Evolutionary conservation across 2,113 vertebrate genomes (phyloP), one percentile per base, ranked within the genome.

Genomic region (Semnornis frantzii): DNA sequence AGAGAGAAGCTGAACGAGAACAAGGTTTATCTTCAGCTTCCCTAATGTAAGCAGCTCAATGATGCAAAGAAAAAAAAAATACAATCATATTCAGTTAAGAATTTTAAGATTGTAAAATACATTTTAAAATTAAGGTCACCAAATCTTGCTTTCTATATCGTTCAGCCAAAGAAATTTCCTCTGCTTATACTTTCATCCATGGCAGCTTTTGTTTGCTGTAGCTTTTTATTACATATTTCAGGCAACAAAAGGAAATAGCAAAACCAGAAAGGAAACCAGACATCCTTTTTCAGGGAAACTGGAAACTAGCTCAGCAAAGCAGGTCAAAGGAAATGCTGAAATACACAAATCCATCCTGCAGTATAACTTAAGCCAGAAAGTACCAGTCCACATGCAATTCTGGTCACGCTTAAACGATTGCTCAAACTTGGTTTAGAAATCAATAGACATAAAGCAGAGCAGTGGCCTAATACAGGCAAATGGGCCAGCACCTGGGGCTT

Each of bases 321-420:
- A 76, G 87, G 82, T 91, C 87, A 91, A 92, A 92, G 79, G 44
- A 96, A 95, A 85, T 60, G 48, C 64, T 83, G 42, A 80, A 90
- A 95, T 91, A 74, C 21, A 64, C 31, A 71, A 81, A 92, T 39
- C 21, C n/a, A 50, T 72, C 70, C 44, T 75, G 27, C 44, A 46
- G 33, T 68, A 90, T 83, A 83, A 65, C 60, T 68, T n/a, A 64
- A 86, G 33, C 15, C 39, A 91, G 42, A 63, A 80, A 81, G 62
- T 69, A 46, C 37, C n/a, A 66, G 28, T 14, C 42, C 44, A 58
- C 25, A 73, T 9, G 23, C 7, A 64, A 30, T 34, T 75, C 69
- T 34, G 50, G 21, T 46, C 78, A 73, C 16, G 68, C 37, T 87
- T 60, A 65, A 48, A 24, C 60, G 28, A 73, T 11, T 60, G 15